Percentiles rank a stretch among this genome's conserved stretches.
phyloP scores from a whole-genome alignment of 2,888 invertebrate species.

The Synergus umbraculus region DNA sequence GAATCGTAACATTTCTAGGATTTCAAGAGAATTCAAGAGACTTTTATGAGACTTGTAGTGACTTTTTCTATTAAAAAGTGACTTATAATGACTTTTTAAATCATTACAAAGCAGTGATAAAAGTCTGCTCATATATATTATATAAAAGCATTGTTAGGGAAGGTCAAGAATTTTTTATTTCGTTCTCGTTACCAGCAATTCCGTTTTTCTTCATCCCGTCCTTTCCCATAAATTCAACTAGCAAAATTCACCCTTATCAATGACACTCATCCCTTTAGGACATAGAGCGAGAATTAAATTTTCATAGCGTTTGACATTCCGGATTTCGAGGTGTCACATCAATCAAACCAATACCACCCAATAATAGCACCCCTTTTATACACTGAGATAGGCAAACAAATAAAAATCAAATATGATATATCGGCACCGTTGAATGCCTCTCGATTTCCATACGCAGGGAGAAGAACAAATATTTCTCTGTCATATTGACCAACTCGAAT shows the following conservation, averaged over 20 bases:
- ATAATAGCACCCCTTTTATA: constrained; percentile 6
- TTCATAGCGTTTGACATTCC: constrained; percentile 44
- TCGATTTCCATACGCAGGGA: neutral
- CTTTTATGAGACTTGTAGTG: too few relatives aligned
- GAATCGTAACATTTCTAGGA: too few relatives aligned
- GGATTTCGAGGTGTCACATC: constrained; percentile 43
- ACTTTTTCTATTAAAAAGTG: too few relatives aligned
- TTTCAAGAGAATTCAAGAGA: too few relatives aligned
- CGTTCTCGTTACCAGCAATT: neutral
- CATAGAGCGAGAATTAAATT: constrained; percentile 45
- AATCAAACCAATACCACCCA: constrained; percentile 41
- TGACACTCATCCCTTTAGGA: constrained; percentile 43
- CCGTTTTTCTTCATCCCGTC: neutral
- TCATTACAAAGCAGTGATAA: too few relatives aligned
- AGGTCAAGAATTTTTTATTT: neutral
- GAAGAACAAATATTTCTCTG: constrained; percentile 4
- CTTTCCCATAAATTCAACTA: constrained; percentile 43
- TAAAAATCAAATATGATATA: neutral
- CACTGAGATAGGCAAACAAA: constrained; percentile 15
- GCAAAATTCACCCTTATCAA: constrained; percentile 48
- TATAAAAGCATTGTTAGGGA: neutral
- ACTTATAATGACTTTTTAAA: too few relatives aligned
- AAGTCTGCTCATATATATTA: too few relatives aligned
- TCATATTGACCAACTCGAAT: constrained; percentile 7
- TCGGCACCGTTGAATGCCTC: neutral